Percentiles rank a stretch among this genome's conserved stretches.
These are phyloP conservation scores for Centropristis striata DNA, from an alignment of 2,113 vertebrate genomes.

Conservation along the genomic window DNA sequence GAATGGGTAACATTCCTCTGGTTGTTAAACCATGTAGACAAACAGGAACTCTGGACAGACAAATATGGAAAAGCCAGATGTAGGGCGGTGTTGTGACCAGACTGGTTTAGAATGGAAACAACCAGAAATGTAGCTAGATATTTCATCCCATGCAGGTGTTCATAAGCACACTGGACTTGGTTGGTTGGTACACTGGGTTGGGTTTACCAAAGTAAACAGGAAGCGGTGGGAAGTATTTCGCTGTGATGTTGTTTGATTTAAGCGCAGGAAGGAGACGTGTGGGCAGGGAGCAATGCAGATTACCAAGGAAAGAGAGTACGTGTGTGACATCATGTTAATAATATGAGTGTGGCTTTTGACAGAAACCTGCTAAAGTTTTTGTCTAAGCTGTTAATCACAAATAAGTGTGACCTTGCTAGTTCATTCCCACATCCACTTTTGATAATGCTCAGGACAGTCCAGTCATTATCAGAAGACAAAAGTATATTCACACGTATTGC, in stretches of 20 bases:
- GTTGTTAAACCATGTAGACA: slow-evolving; percentile 48
- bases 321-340: slow-evolving; percentile 53
- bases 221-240: slow-evolving; percentile 52
- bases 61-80: slow-evolving; percentile 66
- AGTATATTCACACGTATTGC: neutral
- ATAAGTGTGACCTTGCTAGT: neutral
- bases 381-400: slow-evolving; percentile 11
- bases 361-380: slow-evolving; percentile 31
- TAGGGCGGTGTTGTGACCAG: slow-evolving; percentile 26
- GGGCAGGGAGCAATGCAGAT: slow-evolving; percentile 29
- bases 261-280: slow-evolving; percentile 35
- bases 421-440: neutral
- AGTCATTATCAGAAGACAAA: neutral
- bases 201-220: slow-evolving; percentile 66
- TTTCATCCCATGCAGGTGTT: slow-evolving; percentile 48
- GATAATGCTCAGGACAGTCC: neutral
- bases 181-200: slow-evolving; percentile 12
- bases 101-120: slow-evolving; percentile 55
- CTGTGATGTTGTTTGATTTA: slow-evolving; percentile 37
- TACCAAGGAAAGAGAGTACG: slow-evolving; percentile 50
- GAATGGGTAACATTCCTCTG: slow-evolving; percentile 54
- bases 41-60: slow-evolving; percentile 53
- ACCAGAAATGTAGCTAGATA: slow-evolving; percentile 52
- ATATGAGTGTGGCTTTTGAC: slow-evolving; percentile 7
- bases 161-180: slow-evolving; percentile 11